phyloP scores from a whole-genome alignment of 2,888 invertebrate species.

The Eulithis testata region DNA sequence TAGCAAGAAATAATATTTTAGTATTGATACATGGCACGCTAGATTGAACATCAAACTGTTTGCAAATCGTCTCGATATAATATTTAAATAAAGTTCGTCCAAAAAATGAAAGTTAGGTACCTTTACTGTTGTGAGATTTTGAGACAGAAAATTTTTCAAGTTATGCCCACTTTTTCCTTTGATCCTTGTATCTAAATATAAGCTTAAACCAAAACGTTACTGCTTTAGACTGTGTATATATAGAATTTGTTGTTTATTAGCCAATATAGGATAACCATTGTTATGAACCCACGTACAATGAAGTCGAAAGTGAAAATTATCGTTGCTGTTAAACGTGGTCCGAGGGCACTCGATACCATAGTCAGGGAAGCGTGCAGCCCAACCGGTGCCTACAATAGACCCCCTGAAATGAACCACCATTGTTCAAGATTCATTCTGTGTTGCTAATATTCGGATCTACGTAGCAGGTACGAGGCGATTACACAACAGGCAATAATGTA shows the following conservation, averaged over 20 bases:
- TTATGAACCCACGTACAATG: conserved; percentile 1
- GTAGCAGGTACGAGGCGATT: conserved; percentile 13
- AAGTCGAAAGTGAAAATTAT: conserved; percentile 8
- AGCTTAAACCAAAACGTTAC: too few species aligned
- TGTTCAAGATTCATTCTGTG: conserved; percentile 24
- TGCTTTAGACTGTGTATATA: too few species aligned
- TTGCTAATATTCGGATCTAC: conserved; percentile 15
- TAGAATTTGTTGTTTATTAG: background rate
- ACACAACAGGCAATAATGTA: conserved; percentile 12
- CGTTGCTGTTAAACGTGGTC: conserved; percentile 6
- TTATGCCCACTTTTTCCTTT: conserved; percentile 1
- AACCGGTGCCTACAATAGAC: conserved; percentile 23
- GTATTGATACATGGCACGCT: conserved; percentile 8
- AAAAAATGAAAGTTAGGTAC: conserved; percentile 10
- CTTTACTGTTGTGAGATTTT: conserved; percentile 3
- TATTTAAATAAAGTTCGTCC: background rate
- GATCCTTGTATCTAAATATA: background rate
- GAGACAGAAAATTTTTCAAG: background rate
- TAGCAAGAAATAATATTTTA: conserved; percentile 8
- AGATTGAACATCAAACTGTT: conserved; percentile 16
- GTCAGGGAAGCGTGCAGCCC: conserved; percentile 22
- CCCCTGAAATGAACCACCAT: conserved; percentile 25
- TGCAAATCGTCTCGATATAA: conserved; percentile 8
- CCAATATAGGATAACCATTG: background rate
- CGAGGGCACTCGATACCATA: conserved; percentile 26